Base-by-base conservation (phyloP, 2,888 invertebrate species). In the Tiphia femorata region DNA sequence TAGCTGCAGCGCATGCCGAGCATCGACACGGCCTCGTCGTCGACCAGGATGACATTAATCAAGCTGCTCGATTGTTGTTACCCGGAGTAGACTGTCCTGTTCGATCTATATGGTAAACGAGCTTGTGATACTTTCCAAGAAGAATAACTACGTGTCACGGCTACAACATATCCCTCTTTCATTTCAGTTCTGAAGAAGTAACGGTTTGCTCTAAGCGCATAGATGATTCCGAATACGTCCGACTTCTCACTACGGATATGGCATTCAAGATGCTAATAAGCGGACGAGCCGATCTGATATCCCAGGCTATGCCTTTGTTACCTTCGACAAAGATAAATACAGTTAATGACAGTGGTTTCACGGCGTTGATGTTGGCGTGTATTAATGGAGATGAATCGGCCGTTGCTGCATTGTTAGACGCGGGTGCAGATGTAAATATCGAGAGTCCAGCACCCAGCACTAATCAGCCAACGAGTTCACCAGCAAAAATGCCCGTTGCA, bases 61-160 rank as follows among this genome's bases (percentile, higher is more conserved):
- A 96, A 84, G 94, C 96, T 0, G 95, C 96, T 0, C 84, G 95
- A 4, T 83, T 96, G 40, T 86, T 96, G 35, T 84, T 96, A 49
- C 96, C 96, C 1, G 94, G 95, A 16, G 94, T 95, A 0, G 96
- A 96, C 84, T 95, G 94, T 80, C 95, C 96, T 10, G 91, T 94
- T 1, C 84, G 95, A 38, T 88, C 92, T 1, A 86, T 93, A 71
- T 91, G 91, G 90, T 88, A 65, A 72, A 25, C 44, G 16, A n/a
- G n/a, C n/a, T 33, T 25, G 8, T 8, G 8, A 4, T 25, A 25
- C 8, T 8, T 25, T 8, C 5, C 8, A 25, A 25, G 25, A 6
- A 8, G 25, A 25, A 25, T n/a, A n/a, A n/a, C n/a, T n/a, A n/a
- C n/a, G 4, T 25, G 5, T 6, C 8, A 25, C 25, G 8, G 4